Evolutionary conservation across 2,888 invertebrate species (phyloP).

Genomic region (Andrena trimmerana): DNA sequence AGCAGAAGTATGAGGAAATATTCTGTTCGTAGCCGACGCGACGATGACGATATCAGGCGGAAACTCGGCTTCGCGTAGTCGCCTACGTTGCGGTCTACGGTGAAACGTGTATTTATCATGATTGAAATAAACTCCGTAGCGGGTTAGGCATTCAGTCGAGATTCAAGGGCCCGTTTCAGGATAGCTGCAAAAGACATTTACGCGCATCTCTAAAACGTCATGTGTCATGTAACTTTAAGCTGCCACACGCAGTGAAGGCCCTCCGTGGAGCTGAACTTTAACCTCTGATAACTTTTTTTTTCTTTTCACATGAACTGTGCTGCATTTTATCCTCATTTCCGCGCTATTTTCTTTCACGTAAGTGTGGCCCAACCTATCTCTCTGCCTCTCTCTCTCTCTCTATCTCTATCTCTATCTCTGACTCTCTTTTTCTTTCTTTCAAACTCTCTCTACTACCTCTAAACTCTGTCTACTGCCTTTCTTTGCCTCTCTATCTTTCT

Average conservation of each 20-base stretch:
- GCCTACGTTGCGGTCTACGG: neutral
- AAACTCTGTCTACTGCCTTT: constrained; percentile 39
- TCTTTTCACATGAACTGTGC: constrained; percentile 83
- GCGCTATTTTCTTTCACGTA: constrained; percentile 84
- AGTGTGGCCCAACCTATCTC: constrained; percentile 81
- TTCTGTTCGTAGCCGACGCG: neutral
- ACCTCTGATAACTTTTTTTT: constrained; percentile 79
- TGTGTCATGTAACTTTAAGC: constrained; percentile 69
- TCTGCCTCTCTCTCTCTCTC: constrained; percentile 60
- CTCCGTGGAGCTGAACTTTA: constrained; percentile 75
- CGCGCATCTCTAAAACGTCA: constrained; percentile 11
- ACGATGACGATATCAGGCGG: neutral
- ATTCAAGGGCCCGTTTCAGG: neutral
- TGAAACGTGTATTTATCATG: constrained; percentile 4
- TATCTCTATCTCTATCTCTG: constrained; percentile 56
- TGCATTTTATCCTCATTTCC: constrained; percentile 84
- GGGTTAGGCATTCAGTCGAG: neutral
- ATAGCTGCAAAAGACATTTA: neutral
- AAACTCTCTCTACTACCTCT: constrained; percentile 57
- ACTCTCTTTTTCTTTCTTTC: constrained; percentile 65
- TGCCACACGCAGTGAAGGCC: constrained; percentile 51
- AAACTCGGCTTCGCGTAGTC: neutral
- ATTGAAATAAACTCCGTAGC: neutral
- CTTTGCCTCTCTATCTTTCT: constrained; percentile 56
- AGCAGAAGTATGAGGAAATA: neutral